Conservation (phyloP, 1,140 invertebrate species). For the Holotrichia oblita region DNA sequence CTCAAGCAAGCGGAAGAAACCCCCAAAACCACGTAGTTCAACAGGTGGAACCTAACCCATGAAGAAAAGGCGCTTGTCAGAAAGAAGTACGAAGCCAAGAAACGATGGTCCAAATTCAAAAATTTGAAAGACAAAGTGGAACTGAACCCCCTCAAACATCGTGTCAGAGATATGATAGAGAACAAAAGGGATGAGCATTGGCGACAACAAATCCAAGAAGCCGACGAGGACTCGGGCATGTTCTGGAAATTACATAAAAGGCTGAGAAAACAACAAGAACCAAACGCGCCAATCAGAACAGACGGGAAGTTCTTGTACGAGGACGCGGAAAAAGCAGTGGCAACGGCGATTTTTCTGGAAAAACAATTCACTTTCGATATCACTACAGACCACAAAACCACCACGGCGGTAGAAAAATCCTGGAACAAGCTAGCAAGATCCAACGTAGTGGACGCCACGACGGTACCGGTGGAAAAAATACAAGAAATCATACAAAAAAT, state of each 20-base stretch:
- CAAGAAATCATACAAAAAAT: neutral
- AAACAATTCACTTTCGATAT: neutral
- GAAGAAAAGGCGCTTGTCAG: neutral
- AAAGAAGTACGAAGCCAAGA: slow-evolving; percentile 29
- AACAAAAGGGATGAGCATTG: neutral
- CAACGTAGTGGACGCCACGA: neutral
- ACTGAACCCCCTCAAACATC: neutral
- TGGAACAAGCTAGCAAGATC: neutral
- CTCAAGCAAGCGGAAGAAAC: neutral
- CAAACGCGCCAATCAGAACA: neutral
- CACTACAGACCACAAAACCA: neutral
- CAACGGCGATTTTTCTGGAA: neutral
- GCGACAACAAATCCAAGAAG: neutral
- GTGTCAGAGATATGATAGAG: neutral
- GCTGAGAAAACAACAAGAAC: slow-evolving; percentile 1
- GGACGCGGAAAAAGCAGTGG: slow-evolving; percentile 5
- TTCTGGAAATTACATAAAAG: neutral
- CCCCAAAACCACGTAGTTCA: neutral
- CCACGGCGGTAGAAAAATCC: neutral
- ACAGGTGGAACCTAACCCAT: neutral
- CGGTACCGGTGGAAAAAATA: neutral
- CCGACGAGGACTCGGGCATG: neutral
- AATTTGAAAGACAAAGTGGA: neutral
- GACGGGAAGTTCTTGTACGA: neutral
- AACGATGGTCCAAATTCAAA: neutral